Evolutionary conservation across 2,888 invertebrate genomes (phyloP).

Genomic region (Himalopsyche tibetana): DNA sequence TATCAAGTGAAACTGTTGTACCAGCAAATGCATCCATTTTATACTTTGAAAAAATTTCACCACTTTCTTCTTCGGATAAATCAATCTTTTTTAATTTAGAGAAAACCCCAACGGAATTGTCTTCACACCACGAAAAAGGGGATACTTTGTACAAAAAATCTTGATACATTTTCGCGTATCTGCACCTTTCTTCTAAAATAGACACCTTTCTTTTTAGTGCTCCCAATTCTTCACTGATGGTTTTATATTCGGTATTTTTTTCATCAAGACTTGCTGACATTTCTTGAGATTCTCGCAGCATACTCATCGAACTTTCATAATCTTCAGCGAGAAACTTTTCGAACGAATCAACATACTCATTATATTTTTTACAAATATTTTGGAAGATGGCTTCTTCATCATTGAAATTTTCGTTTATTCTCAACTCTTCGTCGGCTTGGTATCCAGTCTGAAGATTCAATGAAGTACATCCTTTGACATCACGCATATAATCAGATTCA

Average conservation of each 20-base stretch:
- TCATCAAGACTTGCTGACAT: conserved; percentile 72
- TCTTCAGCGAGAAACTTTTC: conserved; percentile 80
- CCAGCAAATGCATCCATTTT: conserved; percentile 63
- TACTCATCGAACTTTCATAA: conserved; percentile 78
- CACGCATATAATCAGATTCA: conserved; percentile 77
- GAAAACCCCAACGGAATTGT: conserved; percentile 37
- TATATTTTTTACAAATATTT: conserved; percentile 73
- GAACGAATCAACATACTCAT: conserved; percentile 77
- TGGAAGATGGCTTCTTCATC: conserved; percentile 76
- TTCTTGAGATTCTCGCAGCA: conserved; percentile 75
- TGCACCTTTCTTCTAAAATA: conserved; percentile 80
- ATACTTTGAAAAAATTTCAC: conserved; percentile 63
- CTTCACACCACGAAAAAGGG: conserved; percentile 76
- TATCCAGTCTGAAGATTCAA: conserved; percentile 75
- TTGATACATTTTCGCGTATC: conserved; percentile 80
- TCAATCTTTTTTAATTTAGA: background rate
- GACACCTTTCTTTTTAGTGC: conserved; percentile 74
- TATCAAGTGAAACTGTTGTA: conserved; percentile 68
- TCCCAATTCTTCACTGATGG: conserved; percentile 72
- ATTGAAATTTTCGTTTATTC: conserved; percentile 76
- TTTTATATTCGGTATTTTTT: conserved; percentile 73
- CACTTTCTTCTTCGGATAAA: background rate
- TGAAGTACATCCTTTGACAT: conserved; percentile 75
- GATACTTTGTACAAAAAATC: conserved; percentile 83
- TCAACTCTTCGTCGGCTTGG: conserved; percentile 74